phyloP scores from a whole-genome alignment of 2,797 vertebrate genomes.

The Sternotherus odoratus region DNA sequence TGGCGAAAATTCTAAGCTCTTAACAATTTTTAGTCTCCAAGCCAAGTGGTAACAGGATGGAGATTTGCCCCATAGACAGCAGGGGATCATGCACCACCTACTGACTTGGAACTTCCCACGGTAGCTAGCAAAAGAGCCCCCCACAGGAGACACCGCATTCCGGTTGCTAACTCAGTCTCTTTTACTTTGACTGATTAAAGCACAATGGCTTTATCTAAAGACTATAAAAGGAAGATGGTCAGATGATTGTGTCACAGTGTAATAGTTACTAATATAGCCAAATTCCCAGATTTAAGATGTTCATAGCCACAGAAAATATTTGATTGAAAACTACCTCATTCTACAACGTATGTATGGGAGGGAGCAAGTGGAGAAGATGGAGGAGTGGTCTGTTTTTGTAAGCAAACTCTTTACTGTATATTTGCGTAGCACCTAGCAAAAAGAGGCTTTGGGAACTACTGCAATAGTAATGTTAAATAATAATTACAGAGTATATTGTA shows the following conservation, averaged over 20 bases:
- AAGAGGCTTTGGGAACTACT: neutral
- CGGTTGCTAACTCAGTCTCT: conserved; percentile 13
- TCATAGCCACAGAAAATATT: neutral
- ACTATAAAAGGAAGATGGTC: neutral
- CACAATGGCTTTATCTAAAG: neutral
- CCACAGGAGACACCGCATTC: neutral
- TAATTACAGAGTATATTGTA: neutral
- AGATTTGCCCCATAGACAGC: neutral
- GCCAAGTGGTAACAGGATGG: neutral
- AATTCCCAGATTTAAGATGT: neutral
- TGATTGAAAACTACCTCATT: neutral
- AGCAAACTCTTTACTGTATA: neutral
- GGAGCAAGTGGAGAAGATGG: neutral
- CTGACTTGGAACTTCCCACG: neutral
- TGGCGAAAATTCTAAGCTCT: neutral
- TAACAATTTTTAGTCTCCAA: neutral
- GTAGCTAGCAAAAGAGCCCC: neutral
- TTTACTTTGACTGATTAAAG: neutral
- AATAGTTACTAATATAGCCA: neutral
- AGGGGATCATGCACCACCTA: neutral
- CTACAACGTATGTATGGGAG: neutral
- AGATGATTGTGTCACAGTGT: neutral
- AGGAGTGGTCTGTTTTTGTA: neutral
- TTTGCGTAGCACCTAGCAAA: neutral
- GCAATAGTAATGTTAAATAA: neutral